These are phyloP conservation scores for Lacanobia oleracea DNA, from an alignment of 2,888 invertebrate genomes.

Conservation along the genomic window DNA sequence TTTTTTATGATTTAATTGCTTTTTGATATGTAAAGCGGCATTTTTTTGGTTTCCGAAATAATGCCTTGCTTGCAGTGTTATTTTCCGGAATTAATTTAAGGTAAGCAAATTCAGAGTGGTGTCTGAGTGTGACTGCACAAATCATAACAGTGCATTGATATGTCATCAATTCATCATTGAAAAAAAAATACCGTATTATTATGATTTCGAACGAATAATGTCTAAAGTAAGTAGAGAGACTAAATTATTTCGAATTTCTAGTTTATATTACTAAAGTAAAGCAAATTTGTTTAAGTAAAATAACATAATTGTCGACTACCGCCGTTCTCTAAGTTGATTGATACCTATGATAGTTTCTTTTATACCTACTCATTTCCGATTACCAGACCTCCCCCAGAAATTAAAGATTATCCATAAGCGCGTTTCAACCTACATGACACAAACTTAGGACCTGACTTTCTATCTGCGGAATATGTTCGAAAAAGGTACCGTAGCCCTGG, in stretches of 20 bases:
- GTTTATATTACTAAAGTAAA: background rate
- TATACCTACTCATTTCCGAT: background rate
- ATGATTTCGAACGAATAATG: background rate
- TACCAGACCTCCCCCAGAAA: background rate
- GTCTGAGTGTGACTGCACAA: constrained; percentile 26
- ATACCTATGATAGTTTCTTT: no score
- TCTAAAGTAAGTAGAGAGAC: background rate
- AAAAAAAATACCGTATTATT: background rate
- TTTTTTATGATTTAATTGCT: constrained; percentile 70
- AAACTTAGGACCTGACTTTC: background rate
- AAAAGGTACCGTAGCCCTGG: no score
- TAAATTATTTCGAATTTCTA: background rate
- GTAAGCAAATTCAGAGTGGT: constrained; percentile 33
- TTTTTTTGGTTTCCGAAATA: constrained; percentile 55
- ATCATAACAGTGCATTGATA: constrained; percentile 1
- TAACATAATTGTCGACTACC: background rate
- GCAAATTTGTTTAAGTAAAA: background rate
- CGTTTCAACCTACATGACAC: background rate
- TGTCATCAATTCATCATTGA: background rate
- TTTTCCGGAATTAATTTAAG: constrained; percentile 36
- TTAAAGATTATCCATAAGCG: background rate
- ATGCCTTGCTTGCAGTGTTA: constrained; percentile 28
- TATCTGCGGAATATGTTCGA: no score
- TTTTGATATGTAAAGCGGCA: constrained; percentile 66
- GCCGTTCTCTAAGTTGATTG: no score